These are phyloP conservation scores for Cecidostiba fungosa DNA, from an alignment of 2,888 invertebrate species.

Conservation along the genomic window DNA sequence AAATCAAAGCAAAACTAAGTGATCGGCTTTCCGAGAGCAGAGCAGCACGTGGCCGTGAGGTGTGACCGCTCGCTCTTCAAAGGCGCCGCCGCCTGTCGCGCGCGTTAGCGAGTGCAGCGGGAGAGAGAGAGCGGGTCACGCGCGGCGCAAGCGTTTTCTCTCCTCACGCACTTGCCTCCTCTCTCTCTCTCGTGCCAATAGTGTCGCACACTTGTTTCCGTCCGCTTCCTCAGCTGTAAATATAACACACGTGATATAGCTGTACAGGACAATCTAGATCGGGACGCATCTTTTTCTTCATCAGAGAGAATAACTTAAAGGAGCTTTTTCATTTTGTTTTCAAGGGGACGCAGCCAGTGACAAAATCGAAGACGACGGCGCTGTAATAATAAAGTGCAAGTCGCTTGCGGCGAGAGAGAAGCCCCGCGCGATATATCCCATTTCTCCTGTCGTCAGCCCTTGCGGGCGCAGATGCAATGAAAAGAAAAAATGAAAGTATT, in stretches of 20 bases:
- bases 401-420: constrained; percentile 46
- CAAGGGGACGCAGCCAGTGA: not conserved
- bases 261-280: too few species aligned
- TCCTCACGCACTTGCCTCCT: not conserved
- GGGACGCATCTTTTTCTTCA: not conserved
- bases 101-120: constrained; percentile 28
- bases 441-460: constrained; percentile 29
- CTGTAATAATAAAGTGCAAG: constrained; percentile 39
- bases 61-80: constrained; percentile 40
- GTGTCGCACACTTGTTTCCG: constrained; percentile 20
- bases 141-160: constrained; percentile 12
- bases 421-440: constrained; percentile 48
- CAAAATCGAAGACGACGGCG: constrained; percentile 31
- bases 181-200: not conserved
- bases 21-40: not conserved
- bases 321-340: not conserved
- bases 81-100: constrained; percentile 46
- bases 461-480: not conserved
- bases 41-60: constrained; percentile 11
- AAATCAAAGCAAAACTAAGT: not conserved
- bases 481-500: not conserved
- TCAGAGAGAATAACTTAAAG: not conserved
- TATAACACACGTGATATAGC: not conserved
- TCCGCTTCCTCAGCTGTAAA: not conserved
- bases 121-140: constrained; percentile 43